Evolutionary conservation across 2,797 vertebrate species (phyloP), one percentile per base, ranked within the genome.

Genomic region (Micropoecilia bifurca): DNA sequence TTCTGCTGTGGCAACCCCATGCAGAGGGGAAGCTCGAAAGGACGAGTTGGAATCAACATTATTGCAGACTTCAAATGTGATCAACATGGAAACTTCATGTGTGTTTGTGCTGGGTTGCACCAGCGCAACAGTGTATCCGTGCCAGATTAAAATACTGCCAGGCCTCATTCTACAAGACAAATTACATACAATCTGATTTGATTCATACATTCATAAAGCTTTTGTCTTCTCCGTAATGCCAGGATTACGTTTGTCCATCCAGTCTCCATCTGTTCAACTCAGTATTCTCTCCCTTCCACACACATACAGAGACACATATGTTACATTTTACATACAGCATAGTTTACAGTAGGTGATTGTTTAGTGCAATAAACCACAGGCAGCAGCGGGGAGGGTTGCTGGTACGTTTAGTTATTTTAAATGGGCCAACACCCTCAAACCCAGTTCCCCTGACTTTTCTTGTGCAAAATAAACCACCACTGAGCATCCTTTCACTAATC

Each of bases 401-500:
- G 75, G 22, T 68, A 75, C 74, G 48, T 75, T 53, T 73, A 82
- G 87, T 91, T 92, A 89, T 91, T 92, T 87, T 80, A 77, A 84
- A 74, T 80, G 78, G 72, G 85, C 80, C 88, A 85, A 90, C 82
- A 59, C 86, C 85, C 85, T 88, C 50, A 71, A 53, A 85, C 61
- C 18, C n/a, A 77, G 46, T 59, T 83, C 43, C 82, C n/a, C 73
- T 84, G 50, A 77, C 68, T 86, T 71, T 71, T 73, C 59, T 71
- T 83, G 76, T 82, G 63, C 18, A 28, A 82, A 85, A 80, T 84
- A 80, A 90, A 91, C 80, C 72, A 87, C 80, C 82, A 76, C 75
- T 85, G 79, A 83, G 87, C 87, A 90, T 93, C 85, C 80, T 86
- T 88, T 89, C 74, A 81, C 78, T 92, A 91, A 90, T 91, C 88